phyloP scores from a whole-genome alignment of 2,797 vertebrate species.

The Schizopygopsis malacanthus region DNA sequence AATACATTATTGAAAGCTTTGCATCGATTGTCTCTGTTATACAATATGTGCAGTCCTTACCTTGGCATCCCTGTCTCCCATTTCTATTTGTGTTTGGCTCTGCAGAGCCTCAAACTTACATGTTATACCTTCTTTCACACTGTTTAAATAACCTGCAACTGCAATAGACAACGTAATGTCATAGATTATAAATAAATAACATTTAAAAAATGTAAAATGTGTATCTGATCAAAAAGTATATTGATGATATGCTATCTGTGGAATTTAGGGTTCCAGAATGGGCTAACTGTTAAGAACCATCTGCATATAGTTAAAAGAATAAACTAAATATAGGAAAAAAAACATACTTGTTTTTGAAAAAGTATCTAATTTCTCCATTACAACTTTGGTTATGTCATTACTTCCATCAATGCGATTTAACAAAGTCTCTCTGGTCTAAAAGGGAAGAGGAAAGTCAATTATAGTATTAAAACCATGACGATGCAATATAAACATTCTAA shows the following conservation, averaged over 20 bases:
- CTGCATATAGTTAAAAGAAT: neutral
- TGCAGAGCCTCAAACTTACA: constrained; percentile 72
- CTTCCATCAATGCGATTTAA: constrained; percentile 70
- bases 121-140: constrained; percentile 68
- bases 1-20: neutral
- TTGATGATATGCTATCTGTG: neutral
- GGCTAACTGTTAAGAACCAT: neutral
- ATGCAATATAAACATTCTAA: neutral
- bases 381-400: constrained; percentile 63
- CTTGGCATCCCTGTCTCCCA: constrained; percentile 73
- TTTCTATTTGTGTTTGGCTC: constrained; percentile 65
- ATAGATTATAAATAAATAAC: neutral
- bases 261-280: neutral
- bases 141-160: constrained; percentile 73
- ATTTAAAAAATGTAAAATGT: neutral
- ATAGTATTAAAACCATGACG: neutral
- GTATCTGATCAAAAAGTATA: neutral
- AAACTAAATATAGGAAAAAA: constrained; percentile 35
- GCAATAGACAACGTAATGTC: constrained; percentile 34
- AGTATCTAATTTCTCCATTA: constrained; percentile 68
- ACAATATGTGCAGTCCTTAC: constrained; percentile 60
- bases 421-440: constrained; percentile 74
- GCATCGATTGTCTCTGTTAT: neutral
- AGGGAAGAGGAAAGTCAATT: constrained; percentile 29
- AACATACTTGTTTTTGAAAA: constrained; percentile 74